Base-by-base conservation (phyloP, 2,113 vertebrate species). In the Neopipo cinnamomea region DNA sequence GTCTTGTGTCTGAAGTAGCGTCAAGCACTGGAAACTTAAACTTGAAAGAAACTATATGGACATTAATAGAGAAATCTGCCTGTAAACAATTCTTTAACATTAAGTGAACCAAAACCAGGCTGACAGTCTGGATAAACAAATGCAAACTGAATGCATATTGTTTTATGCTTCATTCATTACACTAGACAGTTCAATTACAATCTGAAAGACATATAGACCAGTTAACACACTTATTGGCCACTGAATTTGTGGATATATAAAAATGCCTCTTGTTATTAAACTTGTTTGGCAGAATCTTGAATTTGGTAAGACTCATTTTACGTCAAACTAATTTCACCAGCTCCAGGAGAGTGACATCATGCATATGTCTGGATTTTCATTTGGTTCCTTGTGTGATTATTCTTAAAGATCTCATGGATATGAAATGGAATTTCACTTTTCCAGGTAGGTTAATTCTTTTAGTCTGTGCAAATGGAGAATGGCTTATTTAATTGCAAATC, bases 121-220 rank as follows among this genome's bases (percentile, higher is more conserved):
- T 94, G 94, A 81, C 93, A 93, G 65, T 46, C n/a, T 89, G 70
- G 73, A 84, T 81, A 94, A 95, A 84, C 63, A 90, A 93, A 86
- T 5, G 19, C 62, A 90, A 85, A 78, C 68, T 37, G 28, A 49
- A 41, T 84, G 72, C n/a, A 71, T 25, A 47, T 73, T 94, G 50
- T 68, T 89, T 33, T 46, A 4, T 63, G 55, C 76, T 92, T 88
- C 63, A 68, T 95, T 88, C 67, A 78, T 96, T 96, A 89, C 25
- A 44, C 37, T 53, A 65, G 93, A 91, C 94, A 95, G 91, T 95
- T 91, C 86, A 91, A 95, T 94, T 96, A 97, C 33, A 71, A 24
- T 55, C 59, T 68, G 70, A 62, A 92, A 93, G 91, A 81, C 27
- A 66, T 87, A 70, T 14, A 67, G 46, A 52, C 15, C 15, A 50